Percentiles rank a stretch among this genome's conserved stretches.
Evolutionary conservation across 53 echinoderm and acorn worm genomes (phyloP).

Genomic region (Zoroaster sp.): DNA sequence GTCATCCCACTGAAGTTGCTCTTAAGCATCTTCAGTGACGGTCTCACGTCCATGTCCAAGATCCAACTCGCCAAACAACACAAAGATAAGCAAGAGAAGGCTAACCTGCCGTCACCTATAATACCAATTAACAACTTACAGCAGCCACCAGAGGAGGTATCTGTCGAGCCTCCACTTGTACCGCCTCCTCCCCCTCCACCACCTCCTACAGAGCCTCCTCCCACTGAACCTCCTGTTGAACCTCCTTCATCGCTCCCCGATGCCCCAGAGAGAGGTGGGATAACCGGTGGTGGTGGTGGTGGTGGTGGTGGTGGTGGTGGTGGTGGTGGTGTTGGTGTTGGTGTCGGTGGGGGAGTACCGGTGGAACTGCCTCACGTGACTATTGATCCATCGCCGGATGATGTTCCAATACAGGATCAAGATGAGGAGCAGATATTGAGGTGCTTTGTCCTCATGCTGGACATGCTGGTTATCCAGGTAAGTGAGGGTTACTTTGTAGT

Average conservation of each 20-base stretch:
- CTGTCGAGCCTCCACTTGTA: background rate
- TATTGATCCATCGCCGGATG: slow-evolving; percentile 85
- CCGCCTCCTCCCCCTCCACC: background rate
- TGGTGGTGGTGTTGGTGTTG: background rate
- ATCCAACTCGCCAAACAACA: slow-evolving; percentile 73
- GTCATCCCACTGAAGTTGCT: slow-evolving; percentile 84
- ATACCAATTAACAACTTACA: background rate
- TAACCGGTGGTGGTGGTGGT: background rate
- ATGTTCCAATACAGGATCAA: slow-evolving; percentile 62
- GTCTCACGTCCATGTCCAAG: slow-evolving; percentile 76
- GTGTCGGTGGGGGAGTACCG: slow-evolving; percentile 36
- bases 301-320: slow-evolving; percentile 12
- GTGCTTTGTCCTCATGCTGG: slow-evolving; percentile 89
- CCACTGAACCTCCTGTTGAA: background rate
- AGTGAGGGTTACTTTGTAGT: too few relatives aligned
- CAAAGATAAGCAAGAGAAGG: slow-evolving; percentile 27
- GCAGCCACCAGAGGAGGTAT: background rate
- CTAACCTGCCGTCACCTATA: background rate
- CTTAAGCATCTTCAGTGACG: slow-evolving; percentile 87
- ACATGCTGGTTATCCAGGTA: slow-evolving; percentile 87
- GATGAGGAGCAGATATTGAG: slow-evolving; percentile 83
- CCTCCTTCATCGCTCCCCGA: slow-evolving; percentile 14
- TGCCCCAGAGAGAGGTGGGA: background rate
- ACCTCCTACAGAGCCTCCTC: background rate
- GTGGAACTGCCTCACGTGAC: slow-evolving; percentile 76